Conservation (phyloP, 1,140 invertebrate genomes). For the Drosophila parvula region DNA sequence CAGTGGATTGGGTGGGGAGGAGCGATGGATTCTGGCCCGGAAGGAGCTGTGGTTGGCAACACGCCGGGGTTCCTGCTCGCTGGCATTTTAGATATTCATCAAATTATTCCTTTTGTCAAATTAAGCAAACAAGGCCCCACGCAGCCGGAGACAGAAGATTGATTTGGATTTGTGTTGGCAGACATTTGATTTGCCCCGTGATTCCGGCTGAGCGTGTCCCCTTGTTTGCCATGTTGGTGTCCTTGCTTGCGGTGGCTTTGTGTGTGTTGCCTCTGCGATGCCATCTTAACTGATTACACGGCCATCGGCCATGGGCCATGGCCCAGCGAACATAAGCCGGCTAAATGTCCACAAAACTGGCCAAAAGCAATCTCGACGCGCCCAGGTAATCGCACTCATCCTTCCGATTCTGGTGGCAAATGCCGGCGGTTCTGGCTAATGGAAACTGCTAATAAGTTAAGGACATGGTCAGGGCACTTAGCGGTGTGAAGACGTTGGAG, state of each 20-base stretch:
- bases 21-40: constrained; percentile 7
- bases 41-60: constrained; percentile 6
- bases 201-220: constrained; percentile 32
- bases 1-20: constrained; percentile 38
- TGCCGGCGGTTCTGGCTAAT: constrained; percentile 27
- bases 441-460: constrained; percentile 37
- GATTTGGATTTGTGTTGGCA: constrained; percentile 68
- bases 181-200: constrained; percentile 50
- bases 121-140: constrained; percentile 75
- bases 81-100: constrained; percentile 79
- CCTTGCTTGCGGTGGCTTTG: constrained; percentile 19
- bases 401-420: constrained; percentile 9
- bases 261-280: constrained; percentile 20
- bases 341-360: constrained; percentile 55
- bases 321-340: constrained; percentile 41
- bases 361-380: constrained; percentile 24
- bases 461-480: constrained; percentile 28
- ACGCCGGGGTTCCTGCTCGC: constrained; percentile 55
- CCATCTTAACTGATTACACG: constrained; percentile 57
- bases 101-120: constrained; percentile 82
- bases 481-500: neutral
- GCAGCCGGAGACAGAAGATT: constrained; percentile 59
- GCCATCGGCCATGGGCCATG: neutral
- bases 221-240: neutral
- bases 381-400: constrained; percentile 21